These are phyloP conservation scores for Cephus sareptanus DNA, from an alignment of 2,888 invertebrate genomes.

Conservation along the genomic window DNA sequence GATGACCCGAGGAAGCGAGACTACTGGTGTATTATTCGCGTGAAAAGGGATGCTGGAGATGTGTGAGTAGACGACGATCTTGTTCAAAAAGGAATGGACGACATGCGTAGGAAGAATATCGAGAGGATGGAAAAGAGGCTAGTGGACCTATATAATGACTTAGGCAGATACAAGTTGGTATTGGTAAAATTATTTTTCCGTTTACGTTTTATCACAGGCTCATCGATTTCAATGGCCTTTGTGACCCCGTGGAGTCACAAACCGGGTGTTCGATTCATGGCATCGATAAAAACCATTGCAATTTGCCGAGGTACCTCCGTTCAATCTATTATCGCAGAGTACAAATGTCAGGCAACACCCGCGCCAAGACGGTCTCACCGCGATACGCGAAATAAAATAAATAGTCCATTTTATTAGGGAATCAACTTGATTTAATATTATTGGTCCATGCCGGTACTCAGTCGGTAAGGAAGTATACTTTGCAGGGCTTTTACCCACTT, in stretches of 20 bases:
- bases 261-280: constrained; percentile 12
- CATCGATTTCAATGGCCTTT: not conserved
- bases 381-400: constrained; percentile 21
- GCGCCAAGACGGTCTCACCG: not conserved
- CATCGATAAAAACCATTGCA: constrained; percentile 21
- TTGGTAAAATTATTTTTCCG: not conserved
- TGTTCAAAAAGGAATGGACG: not conserved
- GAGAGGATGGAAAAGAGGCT: not conserved
- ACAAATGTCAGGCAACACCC: not conserved
- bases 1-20: no score
- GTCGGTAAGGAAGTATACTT: not conserved
- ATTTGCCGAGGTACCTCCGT: constrained; percentile 16
- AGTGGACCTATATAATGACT: not conserved
- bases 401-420: constrained; percentile 27
- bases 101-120: not conserved
- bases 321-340: constrained; percentile 17
- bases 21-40: not conserved
- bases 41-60: not conserved
- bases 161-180: not conserved
- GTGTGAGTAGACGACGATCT: not conserved
- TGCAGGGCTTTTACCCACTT: not conserved
- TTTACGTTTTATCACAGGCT: not conserved
- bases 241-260: not conserved
- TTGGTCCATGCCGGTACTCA: not conserved
- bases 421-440: constrained; percentile 21